These are phyloP conservation scores for Scytalopus superciliaris DNA, from an alignment of 2,113 vertebrate genomes.

Conservation along the genomic window DNA sequence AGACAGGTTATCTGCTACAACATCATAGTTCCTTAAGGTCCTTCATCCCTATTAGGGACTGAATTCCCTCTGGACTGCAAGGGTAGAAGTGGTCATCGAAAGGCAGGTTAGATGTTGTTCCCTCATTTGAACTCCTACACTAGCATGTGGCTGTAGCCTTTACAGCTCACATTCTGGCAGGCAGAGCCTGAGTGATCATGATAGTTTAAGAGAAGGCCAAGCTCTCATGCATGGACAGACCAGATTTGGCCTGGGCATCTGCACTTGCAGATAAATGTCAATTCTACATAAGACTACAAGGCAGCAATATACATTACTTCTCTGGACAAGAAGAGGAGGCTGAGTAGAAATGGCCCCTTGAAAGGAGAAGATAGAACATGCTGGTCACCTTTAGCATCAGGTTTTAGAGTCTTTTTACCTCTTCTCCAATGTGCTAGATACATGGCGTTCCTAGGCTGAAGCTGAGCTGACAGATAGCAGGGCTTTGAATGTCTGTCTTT, in stretches of 20 bases:
- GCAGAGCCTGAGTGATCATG: background rate
- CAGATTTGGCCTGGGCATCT: background rate
- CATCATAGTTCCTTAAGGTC: background rate
- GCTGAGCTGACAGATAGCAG: background rate
- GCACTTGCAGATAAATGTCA: background rate
- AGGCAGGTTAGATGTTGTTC: background rate
- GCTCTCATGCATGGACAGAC: background rate
- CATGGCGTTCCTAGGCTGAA: background rate
- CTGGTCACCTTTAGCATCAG: background rate
- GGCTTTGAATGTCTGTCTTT: background rate
- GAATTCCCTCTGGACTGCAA: background rate
- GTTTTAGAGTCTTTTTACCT: background rate
- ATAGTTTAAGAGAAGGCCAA: background rate
- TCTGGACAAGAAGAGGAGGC: background rate
- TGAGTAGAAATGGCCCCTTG: background rate
- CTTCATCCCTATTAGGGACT: background rate
- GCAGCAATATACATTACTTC: background rate
- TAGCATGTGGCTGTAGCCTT: background rate
- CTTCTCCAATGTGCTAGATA: background rate
- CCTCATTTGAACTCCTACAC: background rate
- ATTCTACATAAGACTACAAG: background rate
- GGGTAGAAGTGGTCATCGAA: background rate
- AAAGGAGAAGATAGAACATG: background rate
- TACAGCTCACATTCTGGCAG: background rate
- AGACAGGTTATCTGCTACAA: background rate